Evolutionary conservation across 2,113 vertebrate species (phyloP).

Genomic region (Clarias magur): DNA sequence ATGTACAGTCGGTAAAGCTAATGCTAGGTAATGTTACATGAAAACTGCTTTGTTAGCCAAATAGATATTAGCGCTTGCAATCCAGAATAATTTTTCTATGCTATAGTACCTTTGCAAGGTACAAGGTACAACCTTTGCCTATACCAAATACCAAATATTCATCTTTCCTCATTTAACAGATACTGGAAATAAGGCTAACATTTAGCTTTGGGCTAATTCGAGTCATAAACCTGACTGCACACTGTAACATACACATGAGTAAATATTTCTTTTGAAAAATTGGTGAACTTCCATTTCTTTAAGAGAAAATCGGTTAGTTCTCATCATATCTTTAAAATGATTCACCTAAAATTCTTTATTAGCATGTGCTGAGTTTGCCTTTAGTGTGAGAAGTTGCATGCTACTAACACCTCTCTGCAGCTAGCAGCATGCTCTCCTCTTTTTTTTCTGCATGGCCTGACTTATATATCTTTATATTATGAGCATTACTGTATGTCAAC

Average conservation of each 20-base stretch:
- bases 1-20: not conserved
- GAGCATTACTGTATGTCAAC: slow-evolving; percentile 21
- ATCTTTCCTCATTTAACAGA: not conserved
- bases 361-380: not conserved
- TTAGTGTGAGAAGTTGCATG: slow-evolving; percentile 10
- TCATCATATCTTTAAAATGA: not conserved
- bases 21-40: not conserved
- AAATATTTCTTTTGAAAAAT: not conserved
- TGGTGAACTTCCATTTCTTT: not conserved
- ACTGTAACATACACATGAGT: not conserved
- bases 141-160: not conserved
- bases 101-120: no score
- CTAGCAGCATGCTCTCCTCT: slow-evolving; percentile 20
- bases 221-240: not conserved
- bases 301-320: not conserved
- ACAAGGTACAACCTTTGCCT: no score
- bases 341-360: no score
- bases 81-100: not conserved
- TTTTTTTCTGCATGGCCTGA: slow-evolving; percentile 28
- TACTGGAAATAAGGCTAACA: not conserved
- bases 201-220: not conserved
- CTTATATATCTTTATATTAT: not conserved
- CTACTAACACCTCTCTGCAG: slow-evolving; percentile 34
- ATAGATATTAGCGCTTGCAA: not conserved
- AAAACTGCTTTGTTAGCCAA: not conserved